Percentiles rank a stretch among this genome's conserved stretches.
These are phyloP conservation scores for Oreohelix idahoensis DNA, from an alignment of 1,140 invertebrate genomes.

Conservation along the genomic window DNA sequence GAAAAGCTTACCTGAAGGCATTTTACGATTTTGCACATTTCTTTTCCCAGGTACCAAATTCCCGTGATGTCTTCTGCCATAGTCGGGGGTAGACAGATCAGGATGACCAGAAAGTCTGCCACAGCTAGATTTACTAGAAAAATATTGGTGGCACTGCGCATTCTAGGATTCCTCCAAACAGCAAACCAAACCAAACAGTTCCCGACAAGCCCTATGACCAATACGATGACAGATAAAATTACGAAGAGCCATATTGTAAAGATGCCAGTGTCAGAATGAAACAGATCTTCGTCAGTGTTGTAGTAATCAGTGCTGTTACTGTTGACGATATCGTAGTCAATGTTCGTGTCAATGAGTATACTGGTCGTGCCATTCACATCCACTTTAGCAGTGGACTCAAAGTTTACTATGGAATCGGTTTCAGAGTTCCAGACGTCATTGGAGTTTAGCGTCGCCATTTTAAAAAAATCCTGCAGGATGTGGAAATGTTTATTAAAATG, in stretches of 20 bases:
- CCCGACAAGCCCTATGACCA: conserved; percentile 85
- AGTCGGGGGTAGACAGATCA: conserved; percentile 89
- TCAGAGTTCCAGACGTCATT: too few relatives aligned
- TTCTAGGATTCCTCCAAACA: conserved; percentile 85
- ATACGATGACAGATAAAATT: conserved; percentile 79
- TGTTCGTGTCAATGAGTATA: conserved; percentile 7
- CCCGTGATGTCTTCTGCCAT: conserved; percentile 87
- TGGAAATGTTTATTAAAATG: too few relatives aligned
- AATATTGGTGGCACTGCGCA: conserved; percentile 92
- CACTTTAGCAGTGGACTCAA: neutral
- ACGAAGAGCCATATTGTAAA: conserved; percentile 47
- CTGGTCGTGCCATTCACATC: neutral
- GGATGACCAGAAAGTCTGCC: conserved; percentile 90
- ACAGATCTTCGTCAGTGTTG: neutral
- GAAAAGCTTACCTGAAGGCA: conserved; percentile 83
- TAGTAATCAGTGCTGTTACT: conserved; percentile 3
- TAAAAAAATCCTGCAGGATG: too few relatives aligned
- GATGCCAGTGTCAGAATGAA: conserved; percentile 1
- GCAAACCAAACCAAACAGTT: conserved; percentile 90
- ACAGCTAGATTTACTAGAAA: conserved; percentile 93
- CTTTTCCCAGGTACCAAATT: conserved; percentile 88
- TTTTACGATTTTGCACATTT: conserved; percentile 85
- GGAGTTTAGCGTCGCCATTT: too few relatives aligned
- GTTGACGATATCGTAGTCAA: neutral
- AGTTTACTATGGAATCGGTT: too few relatives aligned